These are phyloP conservation scores for Temnothorax longispinosus DNA, from an alignment of 1,140 invertebrate genomes.

Conservation along the genomic window DNA sequence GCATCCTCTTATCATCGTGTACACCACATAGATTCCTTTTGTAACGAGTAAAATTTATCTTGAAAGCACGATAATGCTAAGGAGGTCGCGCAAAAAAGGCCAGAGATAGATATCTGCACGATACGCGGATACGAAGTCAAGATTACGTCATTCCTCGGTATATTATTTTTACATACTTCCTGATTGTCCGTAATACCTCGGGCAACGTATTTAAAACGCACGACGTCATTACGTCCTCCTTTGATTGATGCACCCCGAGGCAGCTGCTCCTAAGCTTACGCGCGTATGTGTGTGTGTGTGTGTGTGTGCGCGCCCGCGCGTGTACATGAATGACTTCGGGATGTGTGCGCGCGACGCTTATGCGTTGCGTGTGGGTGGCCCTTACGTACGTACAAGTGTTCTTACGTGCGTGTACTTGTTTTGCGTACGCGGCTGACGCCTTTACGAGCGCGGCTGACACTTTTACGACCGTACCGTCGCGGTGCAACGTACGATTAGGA, in stretches of 20 bases:
- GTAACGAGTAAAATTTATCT: slow-evolving; percentile 8
- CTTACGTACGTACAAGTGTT: slow-evolving; percentile 10
- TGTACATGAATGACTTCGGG: neutral
- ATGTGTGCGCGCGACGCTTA: neutral
- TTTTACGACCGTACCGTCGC: slow-evolving; percentile 65
- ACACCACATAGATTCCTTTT: neutral
- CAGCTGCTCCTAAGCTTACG: slow-evolving; percentile 4
- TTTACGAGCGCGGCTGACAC: slow-evolving; percentile 68
- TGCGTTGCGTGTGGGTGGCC: neutral
- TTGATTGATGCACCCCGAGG: slow-evolving; percentile 26
- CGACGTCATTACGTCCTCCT: slow-evolving; percentile 34
- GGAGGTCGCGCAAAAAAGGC: neutral
- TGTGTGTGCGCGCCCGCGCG: neutral
- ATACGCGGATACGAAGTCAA: slow-evolving; percentile 17
- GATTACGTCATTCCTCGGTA: slow-evolving; percentile 5
- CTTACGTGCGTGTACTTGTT: slow-evolving; percentile 48
- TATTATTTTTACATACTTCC: slow-evolving; percentile 50
- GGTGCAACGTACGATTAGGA: slow-evolving; percentile 74
- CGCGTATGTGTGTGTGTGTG: neutral
- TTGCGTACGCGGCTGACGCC: slow-evolving; percentile 54
- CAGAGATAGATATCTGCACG: neutral
- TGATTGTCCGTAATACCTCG: slow-evolving; percentile 19
- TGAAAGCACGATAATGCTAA: slow-evolving; percentile 4
- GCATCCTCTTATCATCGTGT: neutral
- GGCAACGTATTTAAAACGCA: slow-evolving; percentile 34